Evolutionary conservation across 2,797 vertebrate genomes (phyloP).

Genomic region (Cyprinella venusta): DNA sequence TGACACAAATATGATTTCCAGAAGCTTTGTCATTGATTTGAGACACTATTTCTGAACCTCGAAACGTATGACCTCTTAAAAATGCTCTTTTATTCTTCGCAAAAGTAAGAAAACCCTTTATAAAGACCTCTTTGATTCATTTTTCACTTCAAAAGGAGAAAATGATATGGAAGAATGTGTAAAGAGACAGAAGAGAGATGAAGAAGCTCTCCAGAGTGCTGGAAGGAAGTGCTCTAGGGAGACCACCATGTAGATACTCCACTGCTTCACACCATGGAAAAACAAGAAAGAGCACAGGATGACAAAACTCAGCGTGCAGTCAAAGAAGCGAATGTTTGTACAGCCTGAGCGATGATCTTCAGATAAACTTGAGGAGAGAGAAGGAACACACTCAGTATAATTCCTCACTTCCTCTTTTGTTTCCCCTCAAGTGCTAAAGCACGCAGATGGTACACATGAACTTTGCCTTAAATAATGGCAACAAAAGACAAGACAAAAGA

Average conservation of each 20-base stretch:
- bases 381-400: slow-evolving; percentile 10
- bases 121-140: slow-evolving; percentile 32
- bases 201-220: slow-evolving; percentile 37
- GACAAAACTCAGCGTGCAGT: slow-evolving; percentile 45
- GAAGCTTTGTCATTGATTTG: not conserved
- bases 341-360: slow-evolving; percentile 45
- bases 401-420: slow-evolving; percentile 42
- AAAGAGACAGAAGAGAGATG: slow-evolving; percentile 18
- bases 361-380: slow-evolving; percentile 48
- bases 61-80: slow-evolving; percentile 30
- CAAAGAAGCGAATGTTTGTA: slow-evolving; percentile 55
- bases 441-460: slow-evolving; percentile 24
- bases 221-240: slow-evolving; percentile 36
- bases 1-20: slow-evolving; percentile 5
- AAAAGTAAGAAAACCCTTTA: slow-evolving; percentile 8
- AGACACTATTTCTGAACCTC: slow-evolving; percentile 11
- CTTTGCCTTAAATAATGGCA: slow-evolving; percentile 32
- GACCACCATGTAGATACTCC: slow-evolving; percentile 35
- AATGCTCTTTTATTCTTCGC: not conserved
- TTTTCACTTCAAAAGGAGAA: slow-evolving; percentile 36
- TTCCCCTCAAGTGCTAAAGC: slow-evolving; percentile 37
- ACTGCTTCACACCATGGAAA: slow-evolving; percentile 49
- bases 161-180: slow-evolving; percentile 34
- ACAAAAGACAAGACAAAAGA: not conserved
- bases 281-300: slow-evolving; percentile 30